Evolutionary conservation across 2,113 vertebrate genomes (phyloP), one percentile per base, ranked within the genome.

Genomic region (Enhydra lutris): DNA sequence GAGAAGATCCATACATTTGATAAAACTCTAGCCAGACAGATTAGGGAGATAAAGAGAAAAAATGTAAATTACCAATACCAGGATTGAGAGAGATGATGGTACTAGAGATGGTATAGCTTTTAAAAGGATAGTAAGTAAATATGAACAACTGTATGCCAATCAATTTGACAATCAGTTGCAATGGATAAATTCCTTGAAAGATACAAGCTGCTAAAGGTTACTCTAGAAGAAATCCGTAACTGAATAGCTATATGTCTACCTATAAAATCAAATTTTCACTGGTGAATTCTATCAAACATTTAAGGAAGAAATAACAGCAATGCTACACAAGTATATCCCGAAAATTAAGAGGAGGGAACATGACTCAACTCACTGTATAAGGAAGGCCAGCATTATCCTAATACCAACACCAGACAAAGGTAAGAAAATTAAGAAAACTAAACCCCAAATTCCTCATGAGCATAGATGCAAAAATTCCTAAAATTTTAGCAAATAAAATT

Each of bases 251-350:
- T 15, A 50, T 73, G 13, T 71, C 45, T 92, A 71, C 55, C n/a
- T 26, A 57, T 74, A 91, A 94, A 95, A 74, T 12, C 82, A 17
- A 89, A 85, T 91, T 95, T 97, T 95, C 52, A 80, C 57, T 88
- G 24, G 13, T 94, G 13, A 71, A 88, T 67, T 63, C 61, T 79
- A 89, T 15, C n/a, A n/a, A 91, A 76, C 6, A 74, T 79, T 85
- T 65, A 92, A 69, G 45, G 59, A 92, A 88, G 57, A 92, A 86
- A n/a, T 23, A 65, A 76, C 7, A 94, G 6, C 24, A 76, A 76
- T 55, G 91, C 1, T 91, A 78, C n/a, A 83, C 7, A 83, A 89
- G 80, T 15, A 50, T 4, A 89, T 79, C 7, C 15, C 47, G 36
- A 91, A 91, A 88, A 42, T 82, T 82, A 92, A 78, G 26, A 83